Evolutionary conservation across 1,140 invertebrate species (phyloP).

Genomic region (Ips typographus): DNA sequence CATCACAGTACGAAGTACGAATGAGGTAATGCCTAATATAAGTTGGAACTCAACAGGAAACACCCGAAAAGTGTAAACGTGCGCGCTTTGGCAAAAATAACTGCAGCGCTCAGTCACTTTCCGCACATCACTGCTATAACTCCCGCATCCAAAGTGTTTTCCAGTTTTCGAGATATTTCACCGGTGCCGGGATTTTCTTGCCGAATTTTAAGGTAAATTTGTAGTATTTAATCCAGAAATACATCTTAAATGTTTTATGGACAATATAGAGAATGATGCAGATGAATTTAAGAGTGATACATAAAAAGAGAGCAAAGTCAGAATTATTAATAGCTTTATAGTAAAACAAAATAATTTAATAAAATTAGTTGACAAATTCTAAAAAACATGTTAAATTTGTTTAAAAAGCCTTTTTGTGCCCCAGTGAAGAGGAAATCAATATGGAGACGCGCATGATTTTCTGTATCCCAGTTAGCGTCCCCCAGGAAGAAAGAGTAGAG

Average conservation of each 20-base stretch:
- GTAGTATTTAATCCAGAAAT: constrained; percentile 1
- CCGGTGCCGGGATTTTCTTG: background rate
- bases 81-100: constrained; percentile 13
- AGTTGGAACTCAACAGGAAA: constrained; percentile 25
- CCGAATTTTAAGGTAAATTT: background rate
- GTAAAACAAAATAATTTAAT: background rate
- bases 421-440: background rate
- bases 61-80: constrained; percentile 18
- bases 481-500: constrained; percentile 9
- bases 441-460: constrained; percentile 12
- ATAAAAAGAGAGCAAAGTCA: background rate
- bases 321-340: background rate
- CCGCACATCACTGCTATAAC: background rate
- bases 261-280: background rate
- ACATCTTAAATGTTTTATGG: background rate
- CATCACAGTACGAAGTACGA: constrained; percentile 7
- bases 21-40: constrained; percentile 16
- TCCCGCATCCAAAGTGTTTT: background rate
- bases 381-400: background rate
- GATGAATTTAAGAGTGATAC: background rate
- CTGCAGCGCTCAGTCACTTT: constrained; percentile 3
- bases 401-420: constrained; percentile 10
- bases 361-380: background rate
- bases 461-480: constrained; percentile 2
- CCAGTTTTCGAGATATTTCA: background rate